Conservation (phyloP, 2,797 vertebrate species). For the Enteromius mattozi region DNA sequence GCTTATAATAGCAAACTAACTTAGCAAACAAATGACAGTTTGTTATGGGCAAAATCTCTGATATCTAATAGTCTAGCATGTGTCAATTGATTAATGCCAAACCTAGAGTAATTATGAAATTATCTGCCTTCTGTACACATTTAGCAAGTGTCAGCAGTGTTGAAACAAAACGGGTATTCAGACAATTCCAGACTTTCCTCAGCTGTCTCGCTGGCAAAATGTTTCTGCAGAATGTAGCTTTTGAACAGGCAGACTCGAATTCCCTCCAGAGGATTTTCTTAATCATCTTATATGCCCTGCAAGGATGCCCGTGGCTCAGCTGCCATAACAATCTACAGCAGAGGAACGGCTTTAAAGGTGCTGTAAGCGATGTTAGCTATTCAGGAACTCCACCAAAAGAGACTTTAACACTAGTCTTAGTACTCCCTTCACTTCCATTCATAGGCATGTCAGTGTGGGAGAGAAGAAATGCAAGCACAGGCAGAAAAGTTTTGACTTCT, state of each 20-base stretch:
- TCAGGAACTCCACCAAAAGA: constrained; percentile 29
- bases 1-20: constrained; percentile 9
- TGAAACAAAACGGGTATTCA: constrained; percentile 42
- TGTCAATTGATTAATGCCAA: constrained; percentile 15
- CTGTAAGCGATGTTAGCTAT: neutral
- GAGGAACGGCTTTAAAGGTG: neutral
- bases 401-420: constrained; percentile 13
- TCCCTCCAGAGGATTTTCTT: constrained; percentile 51
- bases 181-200: constrained; percentile 36
- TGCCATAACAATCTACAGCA: constrained; percentile 45
- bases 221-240: constrained; percentile 32
- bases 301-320: constrained; percentile 21
- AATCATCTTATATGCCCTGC: constrained; percentile 36
- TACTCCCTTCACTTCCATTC: constrained; percentile 11
- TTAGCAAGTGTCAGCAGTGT: constrained; percentile 32
- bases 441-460: neutral
- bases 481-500: neutral
- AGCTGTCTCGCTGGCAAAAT: constrained; percentile 30
- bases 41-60: constrained; percentile 20
- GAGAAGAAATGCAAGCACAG: neutral
- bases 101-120: neutral
- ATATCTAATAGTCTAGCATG: constrained; percentile 21
- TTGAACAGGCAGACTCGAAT: constrained; percentile 25
- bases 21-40: constrained; percentile 12
- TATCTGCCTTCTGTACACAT: constrained; percentile 23